Evolutionary conservation across 2,113 vertebrate genomes (phyloP), one percentile per base, ranked within the genome.

Genomic region (Neomonachus schauinslandi): DNA sequence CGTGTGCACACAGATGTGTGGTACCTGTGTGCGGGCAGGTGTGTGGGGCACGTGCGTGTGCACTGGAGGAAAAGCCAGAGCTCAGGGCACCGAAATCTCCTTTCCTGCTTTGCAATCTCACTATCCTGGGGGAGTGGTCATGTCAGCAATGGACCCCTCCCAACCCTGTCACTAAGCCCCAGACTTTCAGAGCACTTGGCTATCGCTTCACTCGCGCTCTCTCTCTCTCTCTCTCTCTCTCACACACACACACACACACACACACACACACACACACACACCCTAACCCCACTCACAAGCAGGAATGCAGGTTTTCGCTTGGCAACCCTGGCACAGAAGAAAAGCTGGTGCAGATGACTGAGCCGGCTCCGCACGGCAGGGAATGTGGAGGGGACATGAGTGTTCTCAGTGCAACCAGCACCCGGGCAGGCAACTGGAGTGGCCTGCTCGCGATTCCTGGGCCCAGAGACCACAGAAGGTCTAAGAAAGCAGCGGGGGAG

Each of bases 181-280:
- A 22, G 31, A 36, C 71, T 5, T 28, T 10, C 53, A 21, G 69
- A 85, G 67, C 31, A 33, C 33, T 67, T 26, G 14, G 36, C 16
- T 9, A 13, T n/a, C 0, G 0, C 1, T 1, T 1, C 4, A 4
- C 42, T 28, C 36, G 1, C 72, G 1, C 72, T 15, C 13, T 4
- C n/a, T 22, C 33, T 9, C 67, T 71, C n/a, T 11, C n/a, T 21
- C 63, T 33, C 67, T 36, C n/a, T n/a, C 65, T 14, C 28, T 5
- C 61, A 4, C 61, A 6, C 11, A n/a, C n/a, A n/a, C n/a, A n/a
- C n/a, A n/a, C n/a, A n/a, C n/a, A n/a, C n/a, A 0, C 69, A 3
- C 69, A 24, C 36, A 12, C 10, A 7, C 22, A 82, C 31, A 26
- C 46, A 57, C 33, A 71, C 63, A 22, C 53, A 72, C 33, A 11